Evolutionary conservation across 2,888 invertebrate genomes (phyloP), one percentile per base, ranked within the genome.

Genomic region (Baccha elongata): DNA sequence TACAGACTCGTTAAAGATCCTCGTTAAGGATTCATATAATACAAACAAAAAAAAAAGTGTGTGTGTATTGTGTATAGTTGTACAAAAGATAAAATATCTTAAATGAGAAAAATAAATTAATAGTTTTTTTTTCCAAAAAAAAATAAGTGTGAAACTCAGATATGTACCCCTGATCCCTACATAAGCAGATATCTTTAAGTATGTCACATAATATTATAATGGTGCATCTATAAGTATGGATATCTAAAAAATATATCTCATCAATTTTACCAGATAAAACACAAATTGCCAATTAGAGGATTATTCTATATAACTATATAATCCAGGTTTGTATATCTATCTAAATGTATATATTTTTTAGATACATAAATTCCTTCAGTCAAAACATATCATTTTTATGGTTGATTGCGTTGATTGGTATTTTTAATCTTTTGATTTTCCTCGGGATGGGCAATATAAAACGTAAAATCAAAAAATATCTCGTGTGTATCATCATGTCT

Each of bases 401-500:
- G 58, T 58, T 58, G 58, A 58, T 58, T 58, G 58, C 23, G 58
- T 58, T 58, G 40, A 58, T 58, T 58, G 58, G 58, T 40, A 58
- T 23, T 23, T 55, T 58, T 58, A 40, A 26, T 40, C 40, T 58
- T 40, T 58, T 40, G 23, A 26, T 40, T 29, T 29, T 7, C 52
- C 17, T 58, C 40, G 58, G 58, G 58, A 58, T 58, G 58, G 58
- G 58, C 58, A 44, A 15, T 58, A 37, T 35, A 55, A 55, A 55
- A 55, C 13, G 37, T 55, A 40, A 53, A 53, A 53, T 53, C n/a
- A 53, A 40, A n/a, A 58, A 58, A 58, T 58, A 40, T 58, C 58
- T 58, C 58, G 40, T 58, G 40, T 58, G 58, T 58, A 58, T 58
- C 58, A 40, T 40, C 15, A 21, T n/a, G n/a, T n/a, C n/a, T n/a